Percentiles rank a stretch among this genome's conserved stretches.
Evolutionary conservation across 2,797 vertebrate genomes (phyloP).

Genomic region (Sebastolobus alascanus): DNA sequence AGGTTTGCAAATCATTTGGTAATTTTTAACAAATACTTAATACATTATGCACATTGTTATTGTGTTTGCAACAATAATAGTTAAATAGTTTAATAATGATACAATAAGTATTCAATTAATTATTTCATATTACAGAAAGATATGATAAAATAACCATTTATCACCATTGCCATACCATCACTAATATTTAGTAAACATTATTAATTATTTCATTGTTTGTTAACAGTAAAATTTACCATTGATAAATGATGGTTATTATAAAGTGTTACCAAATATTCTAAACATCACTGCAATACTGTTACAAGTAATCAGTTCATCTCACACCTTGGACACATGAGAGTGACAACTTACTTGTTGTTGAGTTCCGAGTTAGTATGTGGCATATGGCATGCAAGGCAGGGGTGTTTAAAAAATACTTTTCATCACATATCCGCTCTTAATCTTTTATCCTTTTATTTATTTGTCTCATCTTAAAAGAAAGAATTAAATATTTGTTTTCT

Average conservation of each 20-base stretch:
- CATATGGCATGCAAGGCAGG: not conserved
- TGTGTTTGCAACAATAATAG: too few species aligned
- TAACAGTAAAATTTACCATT: too few species aligned
- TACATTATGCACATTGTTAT: too few species aligned
- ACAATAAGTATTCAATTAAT: not conserved
- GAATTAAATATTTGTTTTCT: not conserved
- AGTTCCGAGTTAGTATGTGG: not conserved
- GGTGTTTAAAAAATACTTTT: not conserved
- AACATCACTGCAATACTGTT: not conserved
- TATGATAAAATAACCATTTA: fast-evolving
- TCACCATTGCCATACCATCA: too few species aligned
- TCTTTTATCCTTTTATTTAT: slow-evolving; percentile 28
- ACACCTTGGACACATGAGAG: not conserved
- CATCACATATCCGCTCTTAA: not conserved
- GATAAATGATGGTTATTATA: too few species aligned
- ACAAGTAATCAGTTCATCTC: not conserved
- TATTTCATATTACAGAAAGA: too few species aligned
- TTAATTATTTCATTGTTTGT: too few species aligned
- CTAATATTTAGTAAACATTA: too few species aligned
- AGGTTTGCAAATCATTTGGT: too few species aligned
- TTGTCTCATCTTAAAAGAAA: slow-evolving; percentile 3
- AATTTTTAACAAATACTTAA: too few species aligned
- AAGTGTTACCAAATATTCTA: not conserved
- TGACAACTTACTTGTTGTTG: not conserved
- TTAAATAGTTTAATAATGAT: too few species aligned